Base-by-base conservation (phyloP, 2,797 vertebrate species). In the Lagodon rhomboides region DNA sequence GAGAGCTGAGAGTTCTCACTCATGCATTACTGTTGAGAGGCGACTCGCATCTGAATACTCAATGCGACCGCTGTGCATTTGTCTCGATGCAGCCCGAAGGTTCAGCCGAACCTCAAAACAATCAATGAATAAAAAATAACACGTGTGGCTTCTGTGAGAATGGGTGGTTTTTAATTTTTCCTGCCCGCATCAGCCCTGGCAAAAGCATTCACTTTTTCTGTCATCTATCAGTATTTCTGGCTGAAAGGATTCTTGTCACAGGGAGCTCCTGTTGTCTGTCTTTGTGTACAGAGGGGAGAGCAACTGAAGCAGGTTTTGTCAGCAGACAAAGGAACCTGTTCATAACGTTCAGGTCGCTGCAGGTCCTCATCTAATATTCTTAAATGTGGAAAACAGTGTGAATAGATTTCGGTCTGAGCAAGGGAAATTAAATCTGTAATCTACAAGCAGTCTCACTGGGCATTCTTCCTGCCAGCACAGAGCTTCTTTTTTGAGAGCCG, bases 81-180 rank as follows among this genome's bases (percentile, higher is more conserved):
- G 67, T 64, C 78, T 83, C 15, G 1, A 59, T 49, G 71, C 59
- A 72, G 76, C 55, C 62, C 5, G 13, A 20, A 73, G 58, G 44
- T 78, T 90, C 62, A 64, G 80, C 75, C 69, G 22, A 84, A 82
- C 78, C 81, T 84, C 54, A 80, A 82, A 90, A 91, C 86, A 92
- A 85, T 90, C 68, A 78, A 84, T 93, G 87, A 91, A 93, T 94
- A 90, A 95, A 94, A 34, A 34, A 91, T 87, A 93, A 80, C 86
- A 91, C 56, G 47, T 27, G 18, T 51, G 75, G 67, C 76, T 69
- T 84, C 77, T 75, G 47, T 63, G 79, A 87, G 83, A 85, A 86
- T 63, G 41, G 61, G n/a, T 59, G 65, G 73, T 91, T 93, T 93
- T 91, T 91, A 11, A 86, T 92, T 95, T 93, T 83, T 69, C 50